Percentiles rank a stretch among this genome's conserved stretches.
These are phyloP conservation scores for Euwallacea similis DNA, from an alignment of 1,140 invertebrate species.

Conservation along the genomic window DNA sequence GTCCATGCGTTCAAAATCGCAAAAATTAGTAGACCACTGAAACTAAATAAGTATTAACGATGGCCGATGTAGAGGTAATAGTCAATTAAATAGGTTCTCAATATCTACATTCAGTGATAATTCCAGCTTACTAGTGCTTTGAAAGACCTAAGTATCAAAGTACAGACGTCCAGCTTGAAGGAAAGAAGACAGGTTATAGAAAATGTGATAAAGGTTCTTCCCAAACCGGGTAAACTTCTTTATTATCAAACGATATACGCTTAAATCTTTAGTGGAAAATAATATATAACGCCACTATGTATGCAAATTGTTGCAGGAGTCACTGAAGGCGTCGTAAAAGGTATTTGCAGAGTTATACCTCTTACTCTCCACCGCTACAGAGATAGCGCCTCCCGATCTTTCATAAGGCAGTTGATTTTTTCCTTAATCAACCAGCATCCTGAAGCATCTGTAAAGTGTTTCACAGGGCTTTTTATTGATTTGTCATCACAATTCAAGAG, in stretches of 20 bases:
- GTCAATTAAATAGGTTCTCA: too few relatives aligned
- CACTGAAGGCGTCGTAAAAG: constrained; percentile 74
- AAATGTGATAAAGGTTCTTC: constrained; percentile 71
- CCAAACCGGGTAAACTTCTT: constrained; percentile 66
- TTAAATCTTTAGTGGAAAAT: not conserved
- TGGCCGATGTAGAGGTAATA: too few relatives aligned
- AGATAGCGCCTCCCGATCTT: constrained; percentile 74
- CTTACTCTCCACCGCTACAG: constrained; percentile 75
- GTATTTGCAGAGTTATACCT: constrained; percentile 74
- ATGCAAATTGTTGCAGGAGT: constrained; percentile 61
- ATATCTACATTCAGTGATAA: constrained; percentile 10
- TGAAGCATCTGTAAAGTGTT: constrained; percentile 69
- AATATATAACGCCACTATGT: not conserved
- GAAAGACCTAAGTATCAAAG: constrained; percentile 77
- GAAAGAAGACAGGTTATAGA: constrained; percentile 70
- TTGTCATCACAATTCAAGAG: constrained; percentile 67
- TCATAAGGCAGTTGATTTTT: constrained; percentile 69
- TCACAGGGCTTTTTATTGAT: constrained; percentile 64
- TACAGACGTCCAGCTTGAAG: constrained; percentile 75
- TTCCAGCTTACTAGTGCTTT: constrained; percentile 71
- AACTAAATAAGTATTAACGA: too few relatives aligned
- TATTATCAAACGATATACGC: not conserved
- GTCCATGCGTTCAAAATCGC: too few relatives aligned
- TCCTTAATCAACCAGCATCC: constrained; percentile 66
- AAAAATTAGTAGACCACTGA: too few relatives aligned